A percentile compares a stretch with the other conserved stretches of the same genome.
These are phyloP conservation scores for Oopsacas minuta DNA, from an alignment of 37 sponge, comb jelly and placozoan species.

Conservation along the genomic window DNA sequence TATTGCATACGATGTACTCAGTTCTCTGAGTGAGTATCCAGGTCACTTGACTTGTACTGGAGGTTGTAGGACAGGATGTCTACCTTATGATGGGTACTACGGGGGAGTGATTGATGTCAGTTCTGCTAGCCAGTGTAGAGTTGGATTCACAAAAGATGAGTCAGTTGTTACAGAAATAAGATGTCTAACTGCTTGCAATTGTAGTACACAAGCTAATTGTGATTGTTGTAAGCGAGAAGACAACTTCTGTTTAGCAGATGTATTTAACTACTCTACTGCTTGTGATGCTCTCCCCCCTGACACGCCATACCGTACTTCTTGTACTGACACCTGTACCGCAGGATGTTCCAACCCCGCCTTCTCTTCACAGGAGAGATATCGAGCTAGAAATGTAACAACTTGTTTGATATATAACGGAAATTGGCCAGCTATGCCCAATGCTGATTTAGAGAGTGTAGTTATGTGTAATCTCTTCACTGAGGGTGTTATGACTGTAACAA, in stretches of 20 bases:
- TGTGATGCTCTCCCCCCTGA: background rate
- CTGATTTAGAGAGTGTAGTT: background rate
- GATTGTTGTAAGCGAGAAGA: background rate
- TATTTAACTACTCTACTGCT: background rate
- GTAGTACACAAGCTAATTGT: background rate
- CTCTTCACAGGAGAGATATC: background rate
- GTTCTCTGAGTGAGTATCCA: background rate
- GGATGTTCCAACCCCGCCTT: background rate
- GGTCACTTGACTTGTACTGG: background rate
- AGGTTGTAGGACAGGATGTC: background rate
- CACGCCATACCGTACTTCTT: background rate
- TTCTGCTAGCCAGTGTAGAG: background rate
- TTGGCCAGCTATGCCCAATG: background rate
- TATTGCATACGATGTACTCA: background rate
- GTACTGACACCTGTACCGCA: background rate
- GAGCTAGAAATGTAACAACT: background rate
- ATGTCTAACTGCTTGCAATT: background rate
- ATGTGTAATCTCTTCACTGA: background rate
- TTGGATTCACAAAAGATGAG: background rate
- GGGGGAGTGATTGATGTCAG: background rate
- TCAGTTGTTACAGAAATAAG: background rate
- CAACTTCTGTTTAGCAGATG: background rate
- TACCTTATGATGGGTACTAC: background rate
- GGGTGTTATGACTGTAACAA: background rate
- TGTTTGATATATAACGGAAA: background rate